These are phyloP conservation scores for Pteronotus mesoamericanus DNA, from an alignment of 2,797 vertebrate species.

Conservation along the genomic window DNA sequence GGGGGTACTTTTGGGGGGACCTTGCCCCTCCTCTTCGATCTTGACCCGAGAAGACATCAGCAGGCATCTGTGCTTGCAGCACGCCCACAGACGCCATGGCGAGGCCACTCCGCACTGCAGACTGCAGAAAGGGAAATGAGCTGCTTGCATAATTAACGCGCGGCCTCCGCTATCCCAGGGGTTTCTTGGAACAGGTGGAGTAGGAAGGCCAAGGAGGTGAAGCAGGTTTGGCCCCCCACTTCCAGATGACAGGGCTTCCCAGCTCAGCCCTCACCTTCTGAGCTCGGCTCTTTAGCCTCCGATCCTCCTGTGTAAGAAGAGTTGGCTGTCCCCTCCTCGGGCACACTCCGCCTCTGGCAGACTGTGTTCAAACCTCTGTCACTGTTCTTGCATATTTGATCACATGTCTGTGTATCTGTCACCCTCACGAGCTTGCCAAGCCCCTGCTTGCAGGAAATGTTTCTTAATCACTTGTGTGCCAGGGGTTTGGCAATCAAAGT, in stretches of 20 bases:
- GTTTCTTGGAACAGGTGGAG: background rate
- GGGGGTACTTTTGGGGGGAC: background rate
- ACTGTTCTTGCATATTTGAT: background rate
- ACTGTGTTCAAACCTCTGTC: background rate
- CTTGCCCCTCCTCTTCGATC: background rate
- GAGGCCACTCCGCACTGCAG: background rate
- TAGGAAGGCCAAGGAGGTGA: background rate
- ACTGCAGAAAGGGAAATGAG: background rate
- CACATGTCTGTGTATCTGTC: background rate
- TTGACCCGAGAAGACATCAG: background rate
- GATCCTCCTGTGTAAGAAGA: background rate
- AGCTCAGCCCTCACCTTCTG: background rate
- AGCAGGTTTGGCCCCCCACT: background rate
- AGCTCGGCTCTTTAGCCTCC: background rate
- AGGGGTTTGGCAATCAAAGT: background rate
- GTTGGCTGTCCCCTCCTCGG: rapidly evolving
- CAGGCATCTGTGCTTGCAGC: background rate
- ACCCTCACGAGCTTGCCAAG: background rate
- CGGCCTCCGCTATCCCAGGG: background rate
- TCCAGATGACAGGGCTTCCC: background rate
- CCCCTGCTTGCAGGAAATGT: background rate
- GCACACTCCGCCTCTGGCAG: background rate
- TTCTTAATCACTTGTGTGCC: background rate
- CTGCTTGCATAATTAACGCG: background rate
- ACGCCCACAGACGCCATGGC: rapidly evolving